A percentile compares a stretch with the other conserved stretches of the same genome.
These are phyloP conservation scores for Ommatoiulus sabulosus DNA, from an alignment of 2,888 invertebrate genomes.

Conservation along the genomic window DNA sequence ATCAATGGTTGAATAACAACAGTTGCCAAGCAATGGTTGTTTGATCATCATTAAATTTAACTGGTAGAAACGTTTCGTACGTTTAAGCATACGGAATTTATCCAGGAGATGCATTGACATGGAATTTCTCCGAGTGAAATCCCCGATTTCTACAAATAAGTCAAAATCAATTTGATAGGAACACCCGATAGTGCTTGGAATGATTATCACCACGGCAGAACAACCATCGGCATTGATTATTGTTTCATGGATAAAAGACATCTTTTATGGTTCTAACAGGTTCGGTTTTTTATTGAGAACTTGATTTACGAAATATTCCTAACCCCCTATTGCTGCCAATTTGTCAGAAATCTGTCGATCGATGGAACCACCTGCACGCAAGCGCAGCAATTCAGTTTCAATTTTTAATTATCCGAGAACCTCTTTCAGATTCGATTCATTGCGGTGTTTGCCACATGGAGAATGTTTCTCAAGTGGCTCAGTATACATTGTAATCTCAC, in stretches of 20 bases:
- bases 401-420: not conserved
- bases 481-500: not conserved
- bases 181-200: not conserved
- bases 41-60: too few relatives aligned
- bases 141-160: not conserved
- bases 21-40: too few relatives aligned
- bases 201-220: not conserved
- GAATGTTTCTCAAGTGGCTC: not conserved
- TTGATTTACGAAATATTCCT: not conserved
- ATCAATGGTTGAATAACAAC: too few relatives aligned
- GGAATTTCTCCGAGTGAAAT: too few relatives aligned
- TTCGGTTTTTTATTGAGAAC: not conserved
- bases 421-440: not conserved
- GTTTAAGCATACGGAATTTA: too few relatives aligned
- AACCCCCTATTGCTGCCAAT: slow-evolving; percentile 10
- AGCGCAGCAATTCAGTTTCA: not conserved
- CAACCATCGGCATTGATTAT: not conserved
- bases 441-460: not conserved
- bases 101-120: too few relatives aligned
- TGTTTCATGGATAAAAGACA: not conserved
- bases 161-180: not conserved
- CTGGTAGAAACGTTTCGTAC: too few relatives aligned
- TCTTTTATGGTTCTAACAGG: not conserved
- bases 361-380: slow-evolving; percentile 25
- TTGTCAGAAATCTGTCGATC: not conserved